A percentile compares a stretch with the other conserved stretches of the same genome.
phyloP scores from a whole-genome alignment of 2,797 vertebrate genomes.

The Percopsis omiscomaycus region DNA sequence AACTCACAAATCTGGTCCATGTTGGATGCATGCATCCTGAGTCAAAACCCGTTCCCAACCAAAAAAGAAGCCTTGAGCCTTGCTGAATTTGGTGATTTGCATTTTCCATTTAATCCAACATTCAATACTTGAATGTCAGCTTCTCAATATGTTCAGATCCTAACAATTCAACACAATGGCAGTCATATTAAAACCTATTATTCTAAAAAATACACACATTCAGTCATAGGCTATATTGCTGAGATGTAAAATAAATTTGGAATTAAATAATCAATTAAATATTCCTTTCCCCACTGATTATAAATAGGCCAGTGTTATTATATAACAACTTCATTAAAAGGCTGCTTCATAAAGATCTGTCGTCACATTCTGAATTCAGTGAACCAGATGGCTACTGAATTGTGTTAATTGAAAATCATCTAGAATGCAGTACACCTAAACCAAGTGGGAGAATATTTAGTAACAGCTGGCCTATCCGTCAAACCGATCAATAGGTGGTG shows the following conservation, averaged over 20 bases:
- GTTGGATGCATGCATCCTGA: conserved; percentile 53
- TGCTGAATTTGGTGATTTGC: conserved; percentile 21
- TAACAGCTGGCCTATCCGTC: conserved; percentile 35
- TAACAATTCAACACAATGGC: conserved; percentile 9
- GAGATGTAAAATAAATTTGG: conserved; percentile 14
- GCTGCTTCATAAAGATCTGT: conserved; percentile 44
- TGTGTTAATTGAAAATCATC: too few relatives aligned
- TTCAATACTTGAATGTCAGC: too few relatives aligned
- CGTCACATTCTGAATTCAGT: conserved; percentile 26
- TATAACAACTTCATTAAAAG: conserved; percentile 57
- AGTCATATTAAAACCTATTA: conserved; percentile 17
- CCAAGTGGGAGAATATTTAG: not conserved
- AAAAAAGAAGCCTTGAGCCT: conserved; percentile 48
- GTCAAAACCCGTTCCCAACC: conserved; percentile 59
- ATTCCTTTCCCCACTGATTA: conserved; percentile 34
- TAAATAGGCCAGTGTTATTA: conserved; percentile 53
- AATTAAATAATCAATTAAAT: conserved; percentile 37
- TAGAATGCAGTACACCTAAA: too few relatives aligned
- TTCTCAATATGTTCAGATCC: conserved; percentile 13
- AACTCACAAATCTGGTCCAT: conserved; percentile 60
- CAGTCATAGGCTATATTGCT: not conserved
- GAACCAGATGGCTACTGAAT: not conserved
- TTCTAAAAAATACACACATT: conserved; percentile 16
- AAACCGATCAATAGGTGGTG: conserved; percentile 66
- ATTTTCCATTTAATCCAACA: conserved; percentile 17